Conservation (phyloP, 2,797 vertebrate species). For the Thamnophis elegans region DNA sequence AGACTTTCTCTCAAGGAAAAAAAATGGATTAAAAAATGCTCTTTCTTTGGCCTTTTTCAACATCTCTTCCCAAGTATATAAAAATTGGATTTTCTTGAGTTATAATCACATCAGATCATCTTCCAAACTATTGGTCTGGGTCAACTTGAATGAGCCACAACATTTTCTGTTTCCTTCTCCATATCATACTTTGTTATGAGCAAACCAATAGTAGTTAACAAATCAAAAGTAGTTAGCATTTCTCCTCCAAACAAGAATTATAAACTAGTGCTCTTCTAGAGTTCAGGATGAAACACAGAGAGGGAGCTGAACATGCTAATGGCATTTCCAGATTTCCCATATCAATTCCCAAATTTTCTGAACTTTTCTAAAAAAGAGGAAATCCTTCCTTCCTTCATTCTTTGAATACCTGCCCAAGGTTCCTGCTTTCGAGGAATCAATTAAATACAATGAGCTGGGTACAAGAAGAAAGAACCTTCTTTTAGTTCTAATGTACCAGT, state of each 20-base stretch:
- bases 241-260: background rate
- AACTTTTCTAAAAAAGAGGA: background rate
- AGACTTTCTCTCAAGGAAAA: background rate
- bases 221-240: background rate
- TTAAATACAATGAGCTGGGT: background rate
- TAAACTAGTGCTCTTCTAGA: background rate
- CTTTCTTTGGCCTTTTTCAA: conserved; percentile 6
- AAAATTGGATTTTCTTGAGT: conserved; percentile 14
- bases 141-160: background rate
- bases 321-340: background rate
- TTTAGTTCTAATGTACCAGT: background rate
- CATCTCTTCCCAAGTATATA: background rate
- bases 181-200: background rate
- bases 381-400: background rate
- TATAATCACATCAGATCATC: background rate
- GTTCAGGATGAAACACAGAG: background rate
- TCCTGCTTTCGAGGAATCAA: background rate
- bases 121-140: background rate
- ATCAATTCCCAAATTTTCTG: background rate
- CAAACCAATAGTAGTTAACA: background rate
- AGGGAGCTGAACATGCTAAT: background rate
- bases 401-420: background rate
- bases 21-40: background rate
- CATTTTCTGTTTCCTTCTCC: background rate
- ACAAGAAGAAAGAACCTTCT: background rate